phyloP scores from a whole-genome alignment of 2,113 vertebrate species.

The Phyllostomus hastatus region DNA sequence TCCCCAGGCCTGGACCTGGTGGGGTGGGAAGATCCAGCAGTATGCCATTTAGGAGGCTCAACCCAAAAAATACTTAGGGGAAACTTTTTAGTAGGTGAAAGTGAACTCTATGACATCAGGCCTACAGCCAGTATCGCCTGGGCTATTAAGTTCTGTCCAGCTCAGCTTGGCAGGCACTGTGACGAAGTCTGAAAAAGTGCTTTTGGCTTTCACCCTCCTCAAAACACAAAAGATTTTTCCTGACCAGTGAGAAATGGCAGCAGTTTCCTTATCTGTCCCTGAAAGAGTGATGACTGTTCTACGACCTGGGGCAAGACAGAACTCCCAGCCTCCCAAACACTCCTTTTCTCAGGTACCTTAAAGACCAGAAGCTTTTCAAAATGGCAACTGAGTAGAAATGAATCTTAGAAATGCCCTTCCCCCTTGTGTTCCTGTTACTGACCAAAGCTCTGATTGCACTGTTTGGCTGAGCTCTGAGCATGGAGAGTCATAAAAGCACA shows the following conservation, averaged over 20 bases:
- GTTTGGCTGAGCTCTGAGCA: neutral
- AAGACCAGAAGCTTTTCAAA: neutral
- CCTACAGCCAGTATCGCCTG: neutral
- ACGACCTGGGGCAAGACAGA: neutral
- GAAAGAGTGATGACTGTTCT: neutral
- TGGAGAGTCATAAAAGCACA: neutral
- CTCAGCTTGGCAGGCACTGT: neutral
- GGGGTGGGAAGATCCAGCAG: neutral
- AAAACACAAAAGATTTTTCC: neutral
- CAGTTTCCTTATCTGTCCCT: neutral
- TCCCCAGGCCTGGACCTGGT: neutral
- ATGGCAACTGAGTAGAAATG: neutral
- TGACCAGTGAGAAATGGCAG: neutral
- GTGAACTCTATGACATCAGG: conserved; percentile 24
- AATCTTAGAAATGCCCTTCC: neutral
- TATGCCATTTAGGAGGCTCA: neutral
- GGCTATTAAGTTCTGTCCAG: conserved; percentile 22
- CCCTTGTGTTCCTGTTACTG: neutral
- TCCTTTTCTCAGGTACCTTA: neutral
- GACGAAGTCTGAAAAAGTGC: neutral
- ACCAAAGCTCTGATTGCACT: neutral
- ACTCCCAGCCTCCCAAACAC: neutral
- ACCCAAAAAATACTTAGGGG: neutral
- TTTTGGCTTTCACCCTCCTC: neutral
- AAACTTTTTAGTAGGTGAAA: neutral